Evolutionary conservation across 2,113 vertebrate genomes (phyloP), one percentile per base, ranked within the genome.

Genomic region (Melanostigma gelatinosum): DNA sequence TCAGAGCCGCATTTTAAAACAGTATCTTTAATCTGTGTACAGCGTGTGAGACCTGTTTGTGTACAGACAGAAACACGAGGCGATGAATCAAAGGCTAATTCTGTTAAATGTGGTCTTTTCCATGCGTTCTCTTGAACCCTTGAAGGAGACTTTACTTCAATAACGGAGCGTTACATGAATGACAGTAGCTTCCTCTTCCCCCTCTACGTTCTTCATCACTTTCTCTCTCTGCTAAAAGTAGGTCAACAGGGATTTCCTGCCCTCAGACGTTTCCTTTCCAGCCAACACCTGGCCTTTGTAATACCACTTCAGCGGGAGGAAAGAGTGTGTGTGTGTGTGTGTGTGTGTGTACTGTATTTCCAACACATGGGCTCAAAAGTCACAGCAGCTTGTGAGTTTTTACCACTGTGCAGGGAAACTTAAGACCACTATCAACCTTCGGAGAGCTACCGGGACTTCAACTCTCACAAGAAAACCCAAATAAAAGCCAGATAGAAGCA

Each of bases 171-270:
- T 72, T 78, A 72, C 82, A 34, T 76, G 85, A 80, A 69, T 72
- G 85, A 81, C 78, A 29, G 77, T 72, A 65, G 81, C 87, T 91
- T 90, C 85, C 88, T 83, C 76, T 82, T 71, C 80, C 75, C 46
- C 46, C 66, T 87, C 84, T 38, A 1, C 34, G 80, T 9, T 80
- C 87, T 87, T 89, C 88, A 83, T 80, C 67, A 85, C 86, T 88
- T 86, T 88, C 89, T 84, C 80, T 84, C 81, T 80, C 44, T 46
- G 76, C 74, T 85, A 86, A 93, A 93, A 91, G 84, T 94, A 94
- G 94, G 94, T 94, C 94, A 94, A 78, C 90, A 89, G 84, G 90
- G 83, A 92, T 94, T 95, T 95, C 93, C 95, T 94, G 94, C 87
- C 75, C 75, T 64, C 77, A 78, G 80, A 80, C 74, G 42, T 61